Evolutionary conservation across 2,113 vertebrate species (phyloP), one percentile per base, ranked within the genome.

Genomic region (Oophaga pumilio): DNA sequence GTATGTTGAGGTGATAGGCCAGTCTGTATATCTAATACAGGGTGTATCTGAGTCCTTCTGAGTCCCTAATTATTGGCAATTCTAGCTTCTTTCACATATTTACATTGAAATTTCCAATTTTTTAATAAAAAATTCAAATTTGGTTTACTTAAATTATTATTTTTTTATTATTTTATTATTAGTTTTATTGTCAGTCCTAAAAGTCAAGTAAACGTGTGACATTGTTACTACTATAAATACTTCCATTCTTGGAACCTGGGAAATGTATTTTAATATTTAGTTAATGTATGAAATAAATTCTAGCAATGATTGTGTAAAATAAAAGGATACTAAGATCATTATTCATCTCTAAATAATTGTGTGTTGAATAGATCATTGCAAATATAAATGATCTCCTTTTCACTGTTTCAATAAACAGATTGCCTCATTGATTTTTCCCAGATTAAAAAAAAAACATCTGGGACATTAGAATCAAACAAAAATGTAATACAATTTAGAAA

Each of bases 381-480:
- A n/a, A 28, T 62, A 73, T 57, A 82, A 82, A 87, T 82, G 26
- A 87, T 87, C 76, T 82, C 73, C 62, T 69, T 15, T 69, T 64
- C 68, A 24, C 56, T 87, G 79, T 87, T 87, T 50, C 53, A 76
- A 52, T 80, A 87, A 87, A 68, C 78, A 82, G 56, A 64, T 87
- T 82, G 52, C 53, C 28, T 33, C 74, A 56, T 87, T 87, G 57
- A 87, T 82, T 82, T 56, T 53, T 60, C 14, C 28, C 24, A 18
- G 18, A 66, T 62, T 43, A 17, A 76, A 71, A 17, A 87, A 82
- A 76, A 66, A 59, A 17, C n/a, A 68, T 87, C 79, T 49, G 49
- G 57, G 28, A 69, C 68, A 52, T 64, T 74, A 20, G 56, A 73
- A 69, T 53, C 22, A 56, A 73, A 69, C 69, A 71, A 60, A 82